phyloP scores from a whole-genome alignment of 2,888 invertebrate species.

The Neoitamus cyanurus region DNA sequence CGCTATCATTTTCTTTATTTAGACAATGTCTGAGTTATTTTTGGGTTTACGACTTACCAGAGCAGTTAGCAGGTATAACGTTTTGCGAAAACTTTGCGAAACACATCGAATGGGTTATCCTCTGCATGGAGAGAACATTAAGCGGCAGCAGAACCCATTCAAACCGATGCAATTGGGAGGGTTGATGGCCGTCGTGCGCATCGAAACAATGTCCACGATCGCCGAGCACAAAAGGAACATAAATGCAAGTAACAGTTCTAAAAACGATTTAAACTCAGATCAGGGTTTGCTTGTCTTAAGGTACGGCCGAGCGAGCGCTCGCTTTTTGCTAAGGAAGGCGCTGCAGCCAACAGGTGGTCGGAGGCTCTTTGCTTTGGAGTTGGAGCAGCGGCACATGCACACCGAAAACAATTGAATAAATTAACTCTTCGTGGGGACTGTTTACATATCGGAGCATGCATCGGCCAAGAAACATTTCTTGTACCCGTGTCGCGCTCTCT shows the following conservation, averaged over 20 bases:
- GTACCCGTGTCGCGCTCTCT: background rate
- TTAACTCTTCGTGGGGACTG: background rate
- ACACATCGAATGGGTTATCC: background rate
- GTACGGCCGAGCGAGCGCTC: background rate
- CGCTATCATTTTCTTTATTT: background rate
- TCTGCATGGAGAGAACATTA: background rate
- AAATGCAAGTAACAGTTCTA: background rate
- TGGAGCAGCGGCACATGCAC: background rate
- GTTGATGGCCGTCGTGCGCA: background rate
- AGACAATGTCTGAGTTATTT: background rate
- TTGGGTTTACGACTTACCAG: no score
- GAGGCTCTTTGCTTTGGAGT: background rate
- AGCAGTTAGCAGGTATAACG: no score
- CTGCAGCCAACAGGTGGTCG: background rate
- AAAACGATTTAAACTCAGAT: background rate
- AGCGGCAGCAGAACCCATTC: background rate
- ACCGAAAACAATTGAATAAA: constrained; percentile 25
- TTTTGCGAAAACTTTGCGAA: background rate
- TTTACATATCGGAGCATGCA: constrained; percentile 24
- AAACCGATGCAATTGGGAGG: background rate
- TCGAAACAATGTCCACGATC: background rate
- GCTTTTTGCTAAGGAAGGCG: background rate
- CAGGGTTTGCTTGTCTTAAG: background rate
- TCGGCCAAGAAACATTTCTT: background rate
- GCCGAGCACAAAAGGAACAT: background rate